These are phyloP conservation scores for Euura saliciscinereae DNA, from an alignment of 1,140 invertebrate species.

Conservation along the genomic window DNA sequence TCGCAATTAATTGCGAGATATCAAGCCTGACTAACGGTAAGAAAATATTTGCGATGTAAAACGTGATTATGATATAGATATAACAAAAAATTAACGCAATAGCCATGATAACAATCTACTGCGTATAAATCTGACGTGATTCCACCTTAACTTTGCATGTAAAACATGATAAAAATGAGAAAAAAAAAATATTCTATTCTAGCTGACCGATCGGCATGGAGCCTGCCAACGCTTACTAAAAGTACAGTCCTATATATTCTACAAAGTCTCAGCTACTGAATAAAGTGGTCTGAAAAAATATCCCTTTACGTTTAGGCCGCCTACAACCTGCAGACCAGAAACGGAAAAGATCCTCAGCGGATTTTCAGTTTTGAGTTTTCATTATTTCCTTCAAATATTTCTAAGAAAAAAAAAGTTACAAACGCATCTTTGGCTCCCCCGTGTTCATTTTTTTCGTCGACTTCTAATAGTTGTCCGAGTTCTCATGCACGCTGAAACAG, in stretches of 20 bases:
- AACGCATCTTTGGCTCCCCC: slow-evolving; percentile 60
- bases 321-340: neutral
- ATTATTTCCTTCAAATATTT: slow-evolving; percentile 36
- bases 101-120: neutral
- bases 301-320: neutral
- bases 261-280: slow-evolving; percentile 11
- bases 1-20: no score
- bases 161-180: slow-evolving; percentile 19
- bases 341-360: neutral
- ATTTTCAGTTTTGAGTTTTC: neutral
- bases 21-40: no score
- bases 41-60: neutral
- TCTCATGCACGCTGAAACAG: slow-evolving; percentile 56
- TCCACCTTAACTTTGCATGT: slow-evolving; percentile 12
- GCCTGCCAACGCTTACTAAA: neutral
- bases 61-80: neutral
- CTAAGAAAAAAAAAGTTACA: slow-evolving; percentile 52
- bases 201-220: slow-evolving; percentile 4
- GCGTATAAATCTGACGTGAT: neutral
- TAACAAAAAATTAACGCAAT: neutral
- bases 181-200: slow-evolving; percentile 5
- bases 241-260: slow-evolving; percentile 10
- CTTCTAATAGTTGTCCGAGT: slow-evolving; percentile 53
- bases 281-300: slow-evolving; percentile 12
- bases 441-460: slow-evolving; percentile 12